phyloP scores from a whole-genome alignment of 2,797 vertebrate species.

The Labeo calbasu region DNA sequence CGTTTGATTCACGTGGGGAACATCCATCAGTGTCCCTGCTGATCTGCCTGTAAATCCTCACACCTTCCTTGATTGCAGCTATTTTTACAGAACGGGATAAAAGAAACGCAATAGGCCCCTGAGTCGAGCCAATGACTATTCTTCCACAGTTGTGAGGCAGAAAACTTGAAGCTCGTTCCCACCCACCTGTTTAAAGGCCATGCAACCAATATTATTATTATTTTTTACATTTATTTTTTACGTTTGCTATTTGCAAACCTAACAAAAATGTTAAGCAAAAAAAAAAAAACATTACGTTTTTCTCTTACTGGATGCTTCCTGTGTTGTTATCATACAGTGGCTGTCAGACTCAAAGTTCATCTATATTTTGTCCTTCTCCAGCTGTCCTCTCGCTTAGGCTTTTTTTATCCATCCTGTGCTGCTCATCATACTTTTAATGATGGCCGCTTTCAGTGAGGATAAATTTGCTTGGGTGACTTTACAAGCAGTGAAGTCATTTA shows the following conservation, averaged over 20 bases:
- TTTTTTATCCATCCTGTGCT: slow-evolving; percentile 56
- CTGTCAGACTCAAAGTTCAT: slow-evolving; percentile 31
- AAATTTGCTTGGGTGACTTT: slow-evolving; percentile 58
- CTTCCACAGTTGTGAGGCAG: slow-evolving; percentile 59
- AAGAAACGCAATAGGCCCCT: slow-evolving; percentile 53
- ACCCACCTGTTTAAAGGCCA: neutral
- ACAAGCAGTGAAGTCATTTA: slow-evolving; percentile 53
- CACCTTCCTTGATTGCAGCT: slow-evolving; percentile 60
- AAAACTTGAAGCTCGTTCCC: slow-evolving; percentile 39
- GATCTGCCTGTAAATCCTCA: slow-evolving; percentile 57
- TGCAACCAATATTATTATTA: neutral
- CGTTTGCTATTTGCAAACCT: neutral
- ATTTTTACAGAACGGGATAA: slow-evolving; percentile 54
- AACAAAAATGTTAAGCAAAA: neutral
- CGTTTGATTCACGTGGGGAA: slow-evolving; percentile 22
- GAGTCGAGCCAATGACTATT: slow-evolving; percentile 46
- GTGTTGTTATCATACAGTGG: slow-evolving; percentile 23
- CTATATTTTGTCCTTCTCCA: slow-evolving; percentile 49
- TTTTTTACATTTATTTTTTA: neutral
- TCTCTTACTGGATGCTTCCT: slow-evolving; percentile 7
- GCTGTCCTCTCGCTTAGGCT: slow-evolving; percentile 53
- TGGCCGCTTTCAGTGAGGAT: slow-evolving; percentile 54
- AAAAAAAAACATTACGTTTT: neutral
- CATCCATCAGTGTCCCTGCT: slow-evolving; percentile 43
- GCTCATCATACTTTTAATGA: slow-evolving; percentile 37